Conservation (phyloP, 2,797 vertebrate genomes). For the Mormyrops attenuatus region DNA sequence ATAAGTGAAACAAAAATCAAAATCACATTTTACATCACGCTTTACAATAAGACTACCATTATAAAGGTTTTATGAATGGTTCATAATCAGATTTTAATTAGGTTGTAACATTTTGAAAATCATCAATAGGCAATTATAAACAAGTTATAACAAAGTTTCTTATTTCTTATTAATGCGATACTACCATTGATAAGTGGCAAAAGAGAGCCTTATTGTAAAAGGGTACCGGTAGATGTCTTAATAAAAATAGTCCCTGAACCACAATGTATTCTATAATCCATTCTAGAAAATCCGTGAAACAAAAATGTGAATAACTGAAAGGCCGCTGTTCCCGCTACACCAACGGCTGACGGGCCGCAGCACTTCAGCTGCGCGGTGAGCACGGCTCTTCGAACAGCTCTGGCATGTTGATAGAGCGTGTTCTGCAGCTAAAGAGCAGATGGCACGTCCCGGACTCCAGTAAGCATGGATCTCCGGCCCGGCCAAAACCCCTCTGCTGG, state of each 20-base stretch:
- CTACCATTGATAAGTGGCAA: not conserved
- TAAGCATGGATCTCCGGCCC: slow-evolving; percentile 4
- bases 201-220: not conserved
- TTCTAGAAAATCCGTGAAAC: not conserved
- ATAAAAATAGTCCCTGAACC: not conserved
- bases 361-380: not conserved
- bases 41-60: not conserved
- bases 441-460: slow-evolving; percentile 18
- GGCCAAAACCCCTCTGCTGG: not conserved
- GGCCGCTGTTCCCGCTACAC: not conserved
- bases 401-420: not conserved
- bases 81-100: not conserved
- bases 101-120: not conserved
- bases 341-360: not conserved
- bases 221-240: not conserved
- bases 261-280: not conserved
- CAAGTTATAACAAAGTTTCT: not conserved
- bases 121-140: not conserved
- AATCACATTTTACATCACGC: not conserved
- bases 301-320: not conserved
- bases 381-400: not conserved
- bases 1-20: not conserved
- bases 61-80: not conserved
- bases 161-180: not conserved
- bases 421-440: slow-evolving; percentile 18